These are phyloP conservation scores for Siphonodentalium dalli DNA, from an alignment of 2,888 invertebrate species.

Conservation along the genomic window DNA sequence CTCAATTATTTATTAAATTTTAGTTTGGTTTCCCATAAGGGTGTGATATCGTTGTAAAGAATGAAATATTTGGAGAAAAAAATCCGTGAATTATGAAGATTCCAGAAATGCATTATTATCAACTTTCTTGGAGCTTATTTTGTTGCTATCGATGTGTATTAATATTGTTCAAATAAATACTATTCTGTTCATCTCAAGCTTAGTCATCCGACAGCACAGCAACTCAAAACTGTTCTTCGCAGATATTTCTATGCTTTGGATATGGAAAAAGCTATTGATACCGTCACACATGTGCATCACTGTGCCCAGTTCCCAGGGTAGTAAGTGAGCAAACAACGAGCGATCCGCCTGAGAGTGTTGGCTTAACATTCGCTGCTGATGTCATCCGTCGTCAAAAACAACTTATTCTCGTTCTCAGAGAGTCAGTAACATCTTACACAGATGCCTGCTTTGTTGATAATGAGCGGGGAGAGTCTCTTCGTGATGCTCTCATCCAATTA, in stretches of 20 bases:
- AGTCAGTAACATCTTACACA: slow-evolving; percentile 32
- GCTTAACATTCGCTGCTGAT: slow-evolving; percentile 29
- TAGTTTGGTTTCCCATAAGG: too few species aligned
- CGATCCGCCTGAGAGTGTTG: slow-evolving; percentile 21
- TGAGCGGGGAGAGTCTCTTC: slow-evolving; percentile 21
- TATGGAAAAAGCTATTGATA: slow-evolving; percentile 28
- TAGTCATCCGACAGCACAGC: slow-evolving; percentile 18
- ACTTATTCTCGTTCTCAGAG: slow-evolving; percentile 24
- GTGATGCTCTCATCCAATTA: slow-evolving; percentile 18
- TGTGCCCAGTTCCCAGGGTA: not conserved
- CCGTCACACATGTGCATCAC: slow-evolving; percentile 1
- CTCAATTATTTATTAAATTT: too few species aligned
- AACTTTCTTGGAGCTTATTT: too few species aligned
- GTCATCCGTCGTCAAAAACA: slow-evolving; percentile 26
- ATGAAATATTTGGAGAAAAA: too few species aligned
- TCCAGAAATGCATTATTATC: too few species aligned
- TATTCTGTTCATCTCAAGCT: too few species aligned
- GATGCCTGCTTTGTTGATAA: slow-evolving; percentile 16
- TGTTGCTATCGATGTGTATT: too few species aligned
- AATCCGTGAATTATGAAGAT: too few species aligned
- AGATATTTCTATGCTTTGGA: slow-evolving; percentile 33
- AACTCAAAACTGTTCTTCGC: slow-evolving; percentile 15
- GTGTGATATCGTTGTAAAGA: too few species aligned
- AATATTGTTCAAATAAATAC: too few species aligned
- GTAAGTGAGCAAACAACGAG: slow-evolving; percentile 16